Conservation (phyloP, 2,113 vertebrate species). For the Electrona antarctica region DNA sequence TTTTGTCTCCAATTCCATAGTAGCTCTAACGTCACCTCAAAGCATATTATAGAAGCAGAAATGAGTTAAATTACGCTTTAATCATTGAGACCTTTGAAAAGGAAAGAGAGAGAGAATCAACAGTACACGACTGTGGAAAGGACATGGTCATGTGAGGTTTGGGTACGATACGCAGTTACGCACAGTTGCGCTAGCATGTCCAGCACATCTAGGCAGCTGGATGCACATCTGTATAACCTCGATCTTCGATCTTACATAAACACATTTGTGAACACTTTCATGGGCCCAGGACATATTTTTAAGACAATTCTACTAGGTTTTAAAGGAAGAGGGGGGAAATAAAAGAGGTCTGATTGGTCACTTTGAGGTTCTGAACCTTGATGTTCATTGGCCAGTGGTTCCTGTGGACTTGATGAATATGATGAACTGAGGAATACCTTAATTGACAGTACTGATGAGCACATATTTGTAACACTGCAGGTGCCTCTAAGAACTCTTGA, state of each 20-base stretch:
- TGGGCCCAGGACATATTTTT: conserved; percentile 52
- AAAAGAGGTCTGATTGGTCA: conserved; percentile 33
- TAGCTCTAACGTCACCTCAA: conserved; percentile 8
- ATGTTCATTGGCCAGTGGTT: conserved; percentile 51
- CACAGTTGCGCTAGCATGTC: too few relatives aligned
- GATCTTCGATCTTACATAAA: conserved; percentile 5
- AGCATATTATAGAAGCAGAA: conserved; percentile 9
- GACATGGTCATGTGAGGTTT: conserved; percentile 8
- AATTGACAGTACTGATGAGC: conserved; percentile 75
- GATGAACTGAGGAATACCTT: conserved; percentile 64
- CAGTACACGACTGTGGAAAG: conserved; percentile 24
- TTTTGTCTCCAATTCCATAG: conserved; percentile 26
- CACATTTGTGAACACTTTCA: conserved; percentile 46
- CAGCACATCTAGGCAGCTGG: not conserved
- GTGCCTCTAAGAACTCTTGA: conserved; percentile 77
- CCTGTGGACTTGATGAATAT: conserved; percentile 59
- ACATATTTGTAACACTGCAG: conserved; percentile 78
- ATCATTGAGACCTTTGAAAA: conserved; percentile 40
- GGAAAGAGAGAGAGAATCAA: conserved; percentile 34
- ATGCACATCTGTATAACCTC: conserved; percentile 32
- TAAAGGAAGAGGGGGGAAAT: conserved; percentile 23
- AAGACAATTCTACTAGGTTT: conserved; percentile 29
- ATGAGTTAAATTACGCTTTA: conserved; percentile 21
- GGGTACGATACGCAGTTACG: too few relatives aligned
- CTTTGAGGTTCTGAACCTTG: conserved; percentile 44